Base-by-base conservation (phyloP, 2,888 invertebrate species). In the Gryllus longicercus region DNA sequence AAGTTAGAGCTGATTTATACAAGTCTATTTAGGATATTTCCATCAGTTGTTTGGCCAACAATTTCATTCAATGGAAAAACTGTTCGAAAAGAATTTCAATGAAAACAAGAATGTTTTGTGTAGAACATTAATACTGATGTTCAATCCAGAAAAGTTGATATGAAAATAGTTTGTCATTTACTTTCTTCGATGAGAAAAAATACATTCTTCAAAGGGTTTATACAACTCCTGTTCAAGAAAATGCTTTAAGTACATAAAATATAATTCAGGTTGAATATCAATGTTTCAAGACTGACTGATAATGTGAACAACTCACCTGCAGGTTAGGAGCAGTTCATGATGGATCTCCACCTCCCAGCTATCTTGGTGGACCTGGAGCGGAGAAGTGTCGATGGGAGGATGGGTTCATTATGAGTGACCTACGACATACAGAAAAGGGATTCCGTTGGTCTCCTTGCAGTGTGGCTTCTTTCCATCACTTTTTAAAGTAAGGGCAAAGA, bases 241-340 rank as follows among this genome's bases (percentile, higher is more conserved):
- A 38, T 38, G 38, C 38, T 38, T 38, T 5, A 8, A 0, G 38
- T 38, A 38, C 38, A 38, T 38, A 5, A 38, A 38, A 38, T 38
- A 38, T 8, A 38, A 38, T 38, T 38, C 38, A 8, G 8, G 38
- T 38, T 8, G 8, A 8, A 38, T 38, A 38, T 38, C 38, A 38
- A 38, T 38, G 8, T 38, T 38, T 38, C 8, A 8, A 38, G 8
- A 38, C 38, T 38, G 38, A 5, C 1, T 5, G 8, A 38, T 8
- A 38, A 38, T 38, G 38, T 38, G 38, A 38, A 38, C 38, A 8
- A 8, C 38, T 38, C 38, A 38, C 5, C 38, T 14, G 12, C 86
- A 97, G 97, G 87, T 88, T 97, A 86, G 97, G 97, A 82, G 96
- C 97, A 84, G 97, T 97, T n/a, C 97, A 97, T 87, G 97, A 97